Base-by-base conservation (phyloP, 2,113 vertebrate genomes). In the Grammomys surdaster region DNA sequence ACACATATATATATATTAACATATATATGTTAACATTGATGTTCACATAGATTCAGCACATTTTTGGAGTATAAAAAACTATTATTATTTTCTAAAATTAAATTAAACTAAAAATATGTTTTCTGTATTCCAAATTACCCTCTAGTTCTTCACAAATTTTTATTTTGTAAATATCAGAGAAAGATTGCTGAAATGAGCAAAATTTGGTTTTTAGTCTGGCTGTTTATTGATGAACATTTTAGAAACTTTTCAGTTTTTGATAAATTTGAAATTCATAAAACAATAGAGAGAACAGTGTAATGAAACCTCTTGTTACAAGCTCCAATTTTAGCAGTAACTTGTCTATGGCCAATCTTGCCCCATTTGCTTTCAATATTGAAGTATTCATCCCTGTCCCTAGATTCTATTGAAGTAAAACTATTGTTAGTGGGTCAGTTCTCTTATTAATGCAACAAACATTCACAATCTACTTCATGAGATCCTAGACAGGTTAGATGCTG, bases 31-130 rank as follows among this genome's bases (percentile, higher is more conserved):
- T 75, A 93, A 94, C 80, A 93, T 40, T 77, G 17, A 89, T n/a
- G 86, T 56, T 88, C 13, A 48, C 16, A 11, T 77, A 88, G 43
- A 43, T 9, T 90, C 20, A n/a, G 3, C 58, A 54, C 60, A 46
- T 48, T 76, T 87, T 72, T 43, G 91, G 17, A 73, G 51, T n/a
- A 77, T 56, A 72, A 70, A 51, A 40, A 54, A 60, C 22, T 16
- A 22, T 31, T 89, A 3, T 26, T 89, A 69, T 40, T 91, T 91
- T 94, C 51, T 90, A 77, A 95, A 95, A 80, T 69, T 33, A 93
- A 78, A 65, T 77, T 58, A 69, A 91, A 63, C 89, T 91, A 4
- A 19, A 91, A 10, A 65, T 87, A 70, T 86, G 31, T 89, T 54
- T 40, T 56, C n/a, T 46, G 1, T 78, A 28, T 95, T 81, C 17